These are phyloP conservation scores for Parthenolecanium corni DNA, from an alignment of 2,888 invertebrate genomes.

Conservation along the genomic window DNA sequence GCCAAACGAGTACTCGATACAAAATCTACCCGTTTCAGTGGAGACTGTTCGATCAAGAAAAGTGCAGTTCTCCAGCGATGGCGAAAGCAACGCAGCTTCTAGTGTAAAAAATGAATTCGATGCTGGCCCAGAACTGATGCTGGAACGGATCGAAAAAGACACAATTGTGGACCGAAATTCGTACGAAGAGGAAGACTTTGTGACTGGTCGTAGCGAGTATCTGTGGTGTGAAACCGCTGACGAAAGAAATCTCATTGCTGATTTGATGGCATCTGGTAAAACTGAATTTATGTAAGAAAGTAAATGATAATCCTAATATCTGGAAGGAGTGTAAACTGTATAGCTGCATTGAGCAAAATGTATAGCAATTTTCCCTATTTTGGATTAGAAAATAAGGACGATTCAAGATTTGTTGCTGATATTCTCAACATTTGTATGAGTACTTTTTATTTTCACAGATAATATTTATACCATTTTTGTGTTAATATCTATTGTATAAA, in stretches of 20 bases:
- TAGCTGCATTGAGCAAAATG: too few relatives aligned
- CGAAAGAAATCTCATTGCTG: constrained; percentile 10
- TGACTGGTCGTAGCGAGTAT: constrained; percentile 5
- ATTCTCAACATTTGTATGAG: too few relatives aligned
- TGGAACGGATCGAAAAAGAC: neutral
- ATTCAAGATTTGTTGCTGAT: too few relatives aligned
- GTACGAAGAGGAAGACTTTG: constrained; percentile 11
- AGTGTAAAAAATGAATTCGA: neutral
- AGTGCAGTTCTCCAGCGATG: constrained; percentile 15
- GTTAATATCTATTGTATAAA: too few relatives aligned
- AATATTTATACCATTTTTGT: too few relatives aligned
- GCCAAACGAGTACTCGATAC: neutral
- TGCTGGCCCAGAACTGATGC: neutral
- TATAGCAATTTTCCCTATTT: too few relatives aligned
- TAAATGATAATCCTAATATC: neutral
- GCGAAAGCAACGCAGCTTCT: constrained; percentile 1
- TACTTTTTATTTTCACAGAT: too few relatives aligned
- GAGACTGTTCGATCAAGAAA: constrained; percentile 3
- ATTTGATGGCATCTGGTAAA: neutral
- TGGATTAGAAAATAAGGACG: too few relatives aligned
- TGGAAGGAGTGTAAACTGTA: too few relatives aligned
- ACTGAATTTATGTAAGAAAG: neutral
- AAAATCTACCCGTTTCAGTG: neutral
- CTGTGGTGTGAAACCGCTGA: constrained; percentile 13
- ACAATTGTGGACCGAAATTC: neutral